These are phyloP conservation scores for Nicator chloris DNA, from an alignment of 2,113 vertebrate genomes.

Conservation along the genomic window DNA sequence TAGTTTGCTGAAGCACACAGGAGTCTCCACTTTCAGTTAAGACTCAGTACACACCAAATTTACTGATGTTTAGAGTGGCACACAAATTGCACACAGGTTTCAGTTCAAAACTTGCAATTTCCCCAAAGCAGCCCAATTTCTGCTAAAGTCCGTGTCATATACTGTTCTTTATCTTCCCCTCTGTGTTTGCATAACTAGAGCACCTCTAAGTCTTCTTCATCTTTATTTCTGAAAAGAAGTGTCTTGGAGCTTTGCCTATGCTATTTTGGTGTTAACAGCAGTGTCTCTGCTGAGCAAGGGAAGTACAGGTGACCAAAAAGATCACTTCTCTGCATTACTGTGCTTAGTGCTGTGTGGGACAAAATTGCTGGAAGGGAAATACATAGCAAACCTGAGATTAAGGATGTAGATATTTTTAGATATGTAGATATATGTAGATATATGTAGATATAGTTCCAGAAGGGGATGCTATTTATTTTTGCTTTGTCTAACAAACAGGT, in stretches of 20 bases:
- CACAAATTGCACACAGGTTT: background rate
- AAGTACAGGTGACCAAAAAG: background rate
- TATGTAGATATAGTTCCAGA: too few relatives aligned
- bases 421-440: too few relatives aligned
- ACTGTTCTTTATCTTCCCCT: background rate
- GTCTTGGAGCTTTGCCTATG: background rate
- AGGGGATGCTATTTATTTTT: slow-evolving; percentile 19
- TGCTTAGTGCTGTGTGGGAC: background rate
- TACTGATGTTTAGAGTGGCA: background rate
- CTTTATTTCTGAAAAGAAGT: background rate
- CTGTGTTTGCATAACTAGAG: background rate
- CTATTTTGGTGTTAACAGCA: background rate
- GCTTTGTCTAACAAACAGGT: slow-evolving; percentile 79
- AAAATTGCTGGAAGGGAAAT: background rate
- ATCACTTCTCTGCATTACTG: rapidly evolving
- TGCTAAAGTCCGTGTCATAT: background rate
- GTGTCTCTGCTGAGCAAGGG: background rate
- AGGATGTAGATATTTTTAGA: background rate
- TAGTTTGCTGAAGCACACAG: background rate
- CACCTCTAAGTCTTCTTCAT: background rate
- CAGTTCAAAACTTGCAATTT: background rate
- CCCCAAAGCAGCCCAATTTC: background rate
- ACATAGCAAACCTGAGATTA: background rate
- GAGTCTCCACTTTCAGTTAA: background rate
- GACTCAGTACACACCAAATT: background rate